These are phyloP conservation scores for Eospalax fontanierii DNA, from an alignment of 2,797 vertebrate genomes.

Conservation along the genomic window DNA sequence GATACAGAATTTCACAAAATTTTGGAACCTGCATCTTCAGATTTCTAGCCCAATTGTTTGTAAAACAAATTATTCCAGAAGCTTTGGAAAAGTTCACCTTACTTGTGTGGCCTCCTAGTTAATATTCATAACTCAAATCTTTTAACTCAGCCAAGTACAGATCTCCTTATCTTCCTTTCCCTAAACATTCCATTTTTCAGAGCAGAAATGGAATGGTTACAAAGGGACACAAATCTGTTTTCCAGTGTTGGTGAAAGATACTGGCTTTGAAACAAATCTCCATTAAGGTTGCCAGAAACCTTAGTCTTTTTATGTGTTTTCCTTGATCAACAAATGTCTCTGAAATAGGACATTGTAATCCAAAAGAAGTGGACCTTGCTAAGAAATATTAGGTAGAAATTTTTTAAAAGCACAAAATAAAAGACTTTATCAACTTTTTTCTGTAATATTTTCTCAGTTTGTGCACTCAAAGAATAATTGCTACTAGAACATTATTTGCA, in stretches of 20 bases:
- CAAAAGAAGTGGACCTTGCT: constrained; percentile 69
- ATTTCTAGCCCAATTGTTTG: constrained; percentile 66
- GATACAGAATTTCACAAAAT: constrained; percentile 69
- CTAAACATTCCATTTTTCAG: not conserved
- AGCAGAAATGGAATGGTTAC: constrained; percentile 75
- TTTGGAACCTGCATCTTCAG: constrained; percentile 67
- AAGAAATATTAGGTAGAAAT: constrained; percentile 60
- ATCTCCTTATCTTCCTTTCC: not conserved
- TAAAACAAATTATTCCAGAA: constrained; percentile 70
- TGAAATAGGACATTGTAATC: constrained; percentile 83
- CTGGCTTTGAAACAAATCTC: constrained; percentile 81
- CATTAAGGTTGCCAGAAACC: constrained; percentile 77
- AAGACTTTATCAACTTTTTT: constrained; percentile 21
- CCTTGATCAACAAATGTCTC: constrained; percentile 81
- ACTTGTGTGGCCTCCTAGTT: constrained; percentile 71
- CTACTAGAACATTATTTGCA: constrained; percentile 41
- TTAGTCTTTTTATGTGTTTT: constrained; percentile 84
- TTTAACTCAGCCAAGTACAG: constrained; percentile 71
- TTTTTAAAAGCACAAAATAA: constrained; percentile 45
- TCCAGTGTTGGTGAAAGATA: constrained; percentile 83
- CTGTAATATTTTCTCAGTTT: not conserved
- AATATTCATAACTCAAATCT: constrained; percentile 78
- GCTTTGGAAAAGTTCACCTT: constrained; percentile 69
- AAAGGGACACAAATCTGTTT: constrained; percentile 81
- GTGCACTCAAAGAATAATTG: constrained; percentile 8